These are phyloP conservation scores for Ophion costatus DNA, from an alignment of 2,888 invertebrate genomes.

Conservation along the genomic window DNA sequence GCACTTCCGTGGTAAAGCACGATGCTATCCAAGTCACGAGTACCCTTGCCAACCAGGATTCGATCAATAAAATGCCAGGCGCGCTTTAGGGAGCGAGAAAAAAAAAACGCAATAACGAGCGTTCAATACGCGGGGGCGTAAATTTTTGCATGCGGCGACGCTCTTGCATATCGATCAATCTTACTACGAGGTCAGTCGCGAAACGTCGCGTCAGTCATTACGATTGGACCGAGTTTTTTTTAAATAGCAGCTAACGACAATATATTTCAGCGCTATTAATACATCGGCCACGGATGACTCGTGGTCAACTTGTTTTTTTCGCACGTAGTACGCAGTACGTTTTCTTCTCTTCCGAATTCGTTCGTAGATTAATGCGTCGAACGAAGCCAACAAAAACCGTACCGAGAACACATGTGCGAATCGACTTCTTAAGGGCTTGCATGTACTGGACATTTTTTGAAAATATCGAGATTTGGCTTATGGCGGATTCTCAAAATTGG, in stretches of 20 bases:
- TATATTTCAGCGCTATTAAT: slow-evolving; percentile 14
- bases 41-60: no score
- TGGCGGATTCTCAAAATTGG: no score
- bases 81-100: no score
- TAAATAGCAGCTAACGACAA: slow-evolving; percentile 4
- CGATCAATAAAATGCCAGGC: no score
- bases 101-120: no score
- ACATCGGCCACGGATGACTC: slow-evolving; percentile 1
- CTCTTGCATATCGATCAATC: neutral
- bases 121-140: neutral
- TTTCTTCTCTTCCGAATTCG: neutral
- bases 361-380: neutral
- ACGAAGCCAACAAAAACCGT: neutral
- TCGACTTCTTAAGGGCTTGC: neutral
- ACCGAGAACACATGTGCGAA: neutral
- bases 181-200: neutral
- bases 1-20: no score
- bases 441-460: no score
- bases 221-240: neutral
- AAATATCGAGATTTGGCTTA: no score
- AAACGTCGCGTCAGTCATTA: neutral
- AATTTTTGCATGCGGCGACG: neutral
- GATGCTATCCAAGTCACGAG: no score
- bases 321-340: slow-evolving; percentile 3
- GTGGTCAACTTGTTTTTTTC: slow-evolving; percentile 9